A percentile compares a stretch with the other conserved stretches of the same genome.
Evolutionary conservation across 2,797 vertebrate genomes (phyloP).

Genomic region (Galaxias olidus): DNA sequence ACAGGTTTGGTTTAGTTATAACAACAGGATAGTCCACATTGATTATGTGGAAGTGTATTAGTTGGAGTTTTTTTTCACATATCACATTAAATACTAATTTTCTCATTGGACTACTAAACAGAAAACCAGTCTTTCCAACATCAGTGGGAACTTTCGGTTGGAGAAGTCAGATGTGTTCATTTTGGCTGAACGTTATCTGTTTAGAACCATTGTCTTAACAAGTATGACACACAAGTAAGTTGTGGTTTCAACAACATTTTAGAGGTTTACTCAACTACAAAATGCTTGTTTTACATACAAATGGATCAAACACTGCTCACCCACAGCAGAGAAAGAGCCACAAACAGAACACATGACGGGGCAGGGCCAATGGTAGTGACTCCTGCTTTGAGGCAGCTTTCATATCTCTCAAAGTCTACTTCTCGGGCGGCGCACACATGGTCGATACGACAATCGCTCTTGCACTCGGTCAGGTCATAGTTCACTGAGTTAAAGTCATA

Average conservation of each 20-base stretch:
- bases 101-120: too few relatives aligned
- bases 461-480: slow-evolving; percentile 80
- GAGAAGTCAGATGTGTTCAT: too few relatives aligned
- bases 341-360: slow-evolving; percentile 48
- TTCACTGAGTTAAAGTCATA: slow-evolving; percentile 88
- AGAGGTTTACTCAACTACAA: too few relatives aligned
- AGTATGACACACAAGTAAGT: neutral
- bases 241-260: too few relatives aligned
- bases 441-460: slow-evolving; percentile 74
- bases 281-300: too few relatives aligned
- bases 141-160: too few relatives aligned
- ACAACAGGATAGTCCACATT: neutral
- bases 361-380: slow-evolving; percentile 23
- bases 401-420: slow-evolving; percentile 79
- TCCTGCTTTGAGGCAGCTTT: slow-evolving; percentile 68
- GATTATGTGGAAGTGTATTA: neutral
- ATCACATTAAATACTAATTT: too few relatives aligned
- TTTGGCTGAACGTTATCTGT: too few relatives aligned
- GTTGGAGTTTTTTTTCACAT: neutral
- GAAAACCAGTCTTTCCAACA: too few relatives aligned
- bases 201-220: neutral
- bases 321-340: slow-evolving; percentile 46
- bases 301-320: slow-evolving; percentile 18
- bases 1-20: neutral
- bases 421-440: slow-evolving; percentile 88